phyloP scores from a whole-genome alignment of 2,888 invertebrate species.

The Pomacea canaliculata region DNA sequence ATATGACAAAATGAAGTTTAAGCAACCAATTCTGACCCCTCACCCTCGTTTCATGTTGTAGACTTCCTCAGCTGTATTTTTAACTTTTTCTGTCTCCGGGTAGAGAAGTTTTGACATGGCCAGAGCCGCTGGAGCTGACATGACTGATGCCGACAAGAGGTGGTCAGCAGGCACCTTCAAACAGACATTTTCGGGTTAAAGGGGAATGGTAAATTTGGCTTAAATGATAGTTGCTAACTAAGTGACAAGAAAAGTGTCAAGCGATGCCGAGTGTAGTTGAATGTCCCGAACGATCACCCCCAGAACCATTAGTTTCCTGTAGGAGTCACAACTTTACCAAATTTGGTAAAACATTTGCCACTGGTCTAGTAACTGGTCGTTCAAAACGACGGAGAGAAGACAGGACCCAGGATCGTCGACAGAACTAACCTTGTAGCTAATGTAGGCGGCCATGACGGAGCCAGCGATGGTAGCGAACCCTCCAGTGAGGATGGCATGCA shows the following conservation, averaged over 20 bases:
- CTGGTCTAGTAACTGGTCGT: too few relatives aligned
- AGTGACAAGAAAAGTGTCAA: too few relatives aligned
- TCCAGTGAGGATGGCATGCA: constrained; percentile 92
- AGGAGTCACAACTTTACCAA: too few relatives aligned
- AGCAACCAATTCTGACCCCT: constrained; percentile 1
- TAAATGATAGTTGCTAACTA: too few relatives aligned
- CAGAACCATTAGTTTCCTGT: too few relatives aligned
- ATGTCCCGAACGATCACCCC: neutral
- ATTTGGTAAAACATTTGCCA: too few relatives aligned
- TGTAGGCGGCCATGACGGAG: constrained; percentile 90
- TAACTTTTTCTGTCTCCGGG: constrained; percentile 89
- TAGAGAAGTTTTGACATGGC: constrained; percentile 88
- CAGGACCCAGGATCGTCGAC: too few relatives aligned
- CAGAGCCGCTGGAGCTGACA: constrained; percentile 95
- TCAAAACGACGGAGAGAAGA: too few relatives aligned
- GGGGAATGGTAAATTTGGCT: neutral
- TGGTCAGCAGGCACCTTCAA: constrained; percentile 77
- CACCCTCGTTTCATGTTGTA: constrained; percentile 75
- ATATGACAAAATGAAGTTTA: too few relatives aligned
- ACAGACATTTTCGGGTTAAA: neutral
- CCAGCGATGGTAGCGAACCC: constrained; percentile 96
- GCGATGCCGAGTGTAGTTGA: neutral
- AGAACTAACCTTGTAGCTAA: constrained; percentile 82
- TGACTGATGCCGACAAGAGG: constrained; percentile 91
- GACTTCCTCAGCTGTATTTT: constrained; percentile 80